These are phyloP conservation scores for Bos javanicus DNA, from an alignment of 2,113 vertebrate species.

Conservation along the genomic window DNA sequence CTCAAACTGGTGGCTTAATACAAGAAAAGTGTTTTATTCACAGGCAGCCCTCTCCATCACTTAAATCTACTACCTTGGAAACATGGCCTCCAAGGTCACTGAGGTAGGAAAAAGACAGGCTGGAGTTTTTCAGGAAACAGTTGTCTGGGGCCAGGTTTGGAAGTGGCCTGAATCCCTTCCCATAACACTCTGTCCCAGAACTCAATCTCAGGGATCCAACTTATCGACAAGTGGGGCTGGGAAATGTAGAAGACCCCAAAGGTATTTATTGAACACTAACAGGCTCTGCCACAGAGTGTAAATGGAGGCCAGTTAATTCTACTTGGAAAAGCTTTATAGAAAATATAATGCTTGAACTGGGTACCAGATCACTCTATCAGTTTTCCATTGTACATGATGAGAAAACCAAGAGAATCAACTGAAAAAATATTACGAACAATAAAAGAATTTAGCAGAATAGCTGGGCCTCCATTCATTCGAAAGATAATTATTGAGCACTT, in stretches of 20 bases:
- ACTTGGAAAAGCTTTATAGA: background rate
- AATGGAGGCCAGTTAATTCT: background rate
- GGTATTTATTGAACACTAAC: background rate
- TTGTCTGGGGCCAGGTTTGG: background rate
- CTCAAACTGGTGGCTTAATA: background rate
- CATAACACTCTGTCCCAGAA: background rate
- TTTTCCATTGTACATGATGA: background rate
- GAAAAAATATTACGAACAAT: background rate
- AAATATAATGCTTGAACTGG: background rate
- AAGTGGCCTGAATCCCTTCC: background rate
- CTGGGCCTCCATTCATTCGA: background rate
- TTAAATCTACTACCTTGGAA: background rate
- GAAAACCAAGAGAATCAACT: background rate
- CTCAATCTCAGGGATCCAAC: background rate
- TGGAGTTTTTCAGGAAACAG: background rate
- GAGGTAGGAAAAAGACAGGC: background rate
- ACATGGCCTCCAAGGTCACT: background rate
- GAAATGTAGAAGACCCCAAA: background rate
- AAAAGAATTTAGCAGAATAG: background rate
- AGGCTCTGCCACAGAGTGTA: background rate
- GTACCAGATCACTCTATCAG: background rate
- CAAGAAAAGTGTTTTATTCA: background rate
- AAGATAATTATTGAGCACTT: background rate
- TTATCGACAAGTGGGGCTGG: background rate
- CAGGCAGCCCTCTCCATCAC: background rate